A percentile compares a stretch with the other conserved stretches of the same genome.
Conservation (phyloP, 2,113 vertebrate genomes). For the Pelecanoides urinatrix region DNA sequence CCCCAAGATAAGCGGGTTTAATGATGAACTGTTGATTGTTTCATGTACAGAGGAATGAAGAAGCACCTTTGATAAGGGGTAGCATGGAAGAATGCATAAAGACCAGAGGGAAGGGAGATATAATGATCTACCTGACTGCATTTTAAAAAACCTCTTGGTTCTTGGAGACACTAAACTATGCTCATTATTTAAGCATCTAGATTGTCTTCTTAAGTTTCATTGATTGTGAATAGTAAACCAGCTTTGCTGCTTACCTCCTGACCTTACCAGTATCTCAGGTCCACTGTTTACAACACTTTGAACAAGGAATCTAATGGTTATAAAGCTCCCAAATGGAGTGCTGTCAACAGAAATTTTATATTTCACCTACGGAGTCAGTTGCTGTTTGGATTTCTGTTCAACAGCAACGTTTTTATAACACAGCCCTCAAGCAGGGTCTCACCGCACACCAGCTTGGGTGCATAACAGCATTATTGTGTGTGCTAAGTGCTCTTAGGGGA, state of each 20-base stretch:
- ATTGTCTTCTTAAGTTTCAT: neutral
- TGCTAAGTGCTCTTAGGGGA: neutral
- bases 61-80: neutral
- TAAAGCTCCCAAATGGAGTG: conserved; percentile 37
- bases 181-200: neutral
- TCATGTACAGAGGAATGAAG: neutral
- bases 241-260: neutral
- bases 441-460: neutral
- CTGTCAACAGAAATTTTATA: conserved; percentile 37
- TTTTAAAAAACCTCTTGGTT: neutral
- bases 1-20: conserved; percentile 12
- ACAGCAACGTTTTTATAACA: conserved; percentile 48
- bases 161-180: neutral
- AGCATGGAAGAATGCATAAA: neutral
- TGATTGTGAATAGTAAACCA: neutral
- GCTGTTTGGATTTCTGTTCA: conserved; percentile 39
- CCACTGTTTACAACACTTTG: neutral
- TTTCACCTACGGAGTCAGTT: neutral
- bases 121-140: neutral
- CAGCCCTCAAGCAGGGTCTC: conserved; percentile 39
- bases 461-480: neutral
- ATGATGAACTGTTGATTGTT: conserved; percentile 22
- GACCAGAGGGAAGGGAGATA: neutral
- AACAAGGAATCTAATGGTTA: neutral
- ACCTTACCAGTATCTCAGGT: neutral